Base-by-base conservation (phyloP, 1,140 invertebrate species). In the Tetragnatha versicolor region DNA sequence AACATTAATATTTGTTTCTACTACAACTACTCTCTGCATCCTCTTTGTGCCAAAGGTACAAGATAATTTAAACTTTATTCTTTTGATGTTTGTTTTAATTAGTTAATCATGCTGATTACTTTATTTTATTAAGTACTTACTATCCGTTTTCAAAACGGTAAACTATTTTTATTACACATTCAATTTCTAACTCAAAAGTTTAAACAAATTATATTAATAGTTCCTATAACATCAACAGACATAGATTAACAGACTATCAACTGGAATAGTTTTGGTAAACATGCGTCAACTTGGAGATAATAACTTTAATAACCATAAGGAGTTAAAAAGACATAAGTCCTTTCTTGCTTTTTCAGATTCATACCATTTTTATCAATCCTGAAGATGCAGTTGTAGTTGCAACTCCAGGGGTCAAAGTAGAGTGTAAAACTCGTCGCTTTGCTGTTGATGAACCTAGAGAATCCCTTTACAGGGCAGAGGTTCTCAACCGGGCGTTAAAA, bases 401-500 rank as follows among this genome's bases (percentile, higher is more conserved):
- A 81, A 93, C 93, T 82, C 91, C 94, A 87, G 95, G 94, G 17
- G 87, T 96, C 14, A 92, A 93, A 84, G 91, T 96, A 73, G 93
- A 96, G 84, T 94, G 90, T 84, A 96, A 95, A 81, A 96, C 94
- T 0, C 88, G 94, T 80, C 82, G 89, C 53, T 89, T 90, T 82
- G 84, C 88, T 63, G 85, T 88, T 20, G 88, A 90, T 81, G 88
- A 90, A 66, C 83, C 84, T 45, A 85, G 92, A 81, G 94, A 97
- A 83, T 83, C 93, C 25, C 90, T 92, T 81, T 94, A 93, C 85
- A 88, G 94, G 61, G 93, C 94, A 2, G 93, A 96, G 86, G 93
- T 96, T 53, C 94, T 96, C 85, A 96, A 97, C 85, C 90, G 92
- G 81, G 94, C 95, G 3, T 96, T 95, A 84, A 92, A 92, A 82